Evolutionary conservation across 2,113 vertebrate species (phyloP).

Genomic region (Stictonetta naevosa): DNA sequence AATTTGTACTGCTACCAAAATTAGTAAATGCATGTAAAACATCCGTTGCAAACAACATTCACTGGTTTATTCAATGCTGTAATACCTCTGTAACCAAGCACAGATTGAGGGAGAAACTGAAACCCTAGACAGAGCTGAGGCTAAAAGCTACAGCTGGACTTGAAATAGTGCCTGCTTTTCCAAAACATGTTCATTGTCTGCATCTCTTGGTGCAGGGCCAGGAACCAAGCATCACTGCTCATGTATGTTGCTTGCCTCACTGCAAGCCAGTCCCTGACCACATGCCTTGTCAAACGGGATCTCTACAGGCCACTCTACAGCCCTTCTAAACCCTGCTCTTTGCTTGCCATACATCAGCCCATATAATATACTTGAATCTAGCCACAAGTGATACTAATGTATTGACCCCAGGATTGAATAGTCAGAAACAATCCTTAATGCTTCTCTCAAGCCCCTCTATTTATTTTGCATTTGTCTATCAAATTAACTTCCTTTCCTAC

Average conservation of each 20-base stretch:
- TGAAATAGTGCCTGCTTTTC: not conserved
- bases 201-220: not conserved
- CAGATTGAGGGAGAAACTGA: not conserved
- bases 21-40: rapidly evolving
- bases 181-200: rapidly evolving
- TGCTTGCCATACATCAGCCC: not conserved
- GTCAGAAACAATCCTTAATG: not conserved
- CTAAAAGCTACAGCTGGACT: not conserved
- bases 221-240: not conserved
- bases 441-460: not conserved
- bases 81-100: not conserved
- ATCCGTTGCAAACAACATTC: not conserved
- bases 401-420: not conserved
- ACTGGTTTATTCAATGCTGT: rapidly evolving
- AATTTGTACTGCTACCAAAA: not conserved
- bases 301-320: not conserved
- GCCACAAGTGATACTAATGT: too few relatives aligned
- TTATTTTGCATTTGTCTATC: conserved; percentile 5
- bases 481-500: conserved; percentile 7
- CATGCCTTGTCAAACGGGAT: not conserved
- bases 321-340: not conserved
- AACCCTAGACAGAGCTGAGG: rapidly evolving
- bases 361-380: rapidly evolving
- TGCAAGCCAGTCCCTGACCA: not conserved
- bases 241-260: not conserved